phyloP scores from a whole-genome alignment of 2,888 invertebrate genomes.

The Orchesellides sinensis region DNA sequence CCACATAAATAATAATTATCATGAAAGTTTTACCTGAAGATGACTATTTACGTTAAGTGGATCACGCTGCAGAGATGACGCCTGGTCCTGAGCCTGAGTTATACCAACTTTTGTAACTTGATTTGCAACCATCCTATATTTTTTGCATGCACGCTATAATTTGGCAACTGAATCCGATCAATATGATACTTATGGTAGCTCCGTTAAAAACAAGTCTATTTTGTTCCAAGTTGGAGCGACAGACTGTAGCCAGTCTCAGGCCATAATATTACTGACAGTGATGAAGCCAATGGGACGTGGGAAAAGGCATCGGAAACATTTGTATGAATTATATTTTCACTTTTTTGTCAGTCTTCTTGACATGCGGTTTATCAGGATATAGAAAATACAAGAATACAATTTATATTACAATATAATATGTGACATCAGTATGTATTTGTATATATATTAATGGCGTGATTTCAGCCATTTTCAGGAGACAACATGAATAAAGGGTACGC shows the following conservation, averaged over 20 bases:
- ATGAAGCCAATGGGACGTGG: constrained; percentile 7
- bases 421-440: background rate
- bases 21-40: constrained; percentile 48
- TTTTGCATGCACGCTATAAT: background rate
- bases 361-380: constrained; percentile 7
- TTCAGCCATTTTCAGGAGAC: constrained; percentile 16
- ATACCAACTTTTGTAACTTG: constrained; percentile 33
- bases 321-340: background rate
- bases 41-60: constrained; percentile 46
- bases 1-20: too few relatives aligned
- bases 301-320: constrained; percentile 10
- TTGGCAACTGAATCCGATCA: background rate
- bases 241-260: too few relatives aligned
- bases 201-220: background rate
- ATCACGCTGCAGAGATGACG: constrained; percentile 20
- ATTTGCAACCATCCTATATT: constrained; percentile 21
- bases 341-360: constrained; percentile 11
- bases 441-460: constrained; percentile 4
- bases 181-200: background rate
- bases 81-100: constrained; percentile 10
- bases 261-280: constrained; percentile 5
- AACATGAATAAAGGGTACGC: background rate
- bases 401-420: constrained; percentile 1
- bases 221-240: too few relatives aligned
- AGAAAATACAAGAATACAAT: background rate